phyloP scores from a whole-genome alignment of 2,113 vertebrate genomes.

The Alaudala cheleensis region DNA sequence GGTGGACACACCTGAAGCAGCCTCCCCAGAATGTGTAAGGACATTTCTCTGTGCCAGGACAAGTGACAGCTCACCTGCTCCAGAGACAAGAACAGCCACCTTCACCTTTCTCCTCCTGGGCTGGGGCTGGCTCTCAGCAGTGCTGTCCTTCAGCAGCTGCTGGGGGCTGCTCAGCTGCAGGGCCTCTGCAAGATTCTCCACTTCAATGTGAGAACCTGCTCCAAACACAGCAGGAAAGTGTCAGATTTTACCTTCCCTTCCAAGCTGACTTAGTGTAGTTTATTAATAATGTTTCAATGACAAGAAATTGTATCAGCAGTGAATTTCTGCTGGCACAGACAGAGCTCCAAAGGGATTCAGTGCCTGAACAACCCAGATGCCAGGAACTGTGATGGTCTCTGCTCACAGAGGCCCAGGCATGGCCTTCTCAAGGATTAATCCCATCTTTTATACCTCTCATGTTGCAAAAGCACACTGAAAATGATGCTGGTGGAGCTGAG shows the following conservation, averaged over 20 bases:
- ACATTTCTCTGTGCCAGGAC: background rate
- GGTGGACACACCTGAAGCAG: background rate
- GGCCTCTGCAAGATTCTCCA: slow-evolving; percentile 58
- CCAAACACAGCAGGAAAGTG: background rate
- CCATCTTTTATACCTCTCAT: background rate
- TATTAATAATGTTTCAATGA: background rate
- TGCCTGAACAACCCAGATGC: background rate
- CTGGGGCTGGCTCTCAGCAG: background rate
- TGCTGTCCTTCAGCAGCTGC: background rate
- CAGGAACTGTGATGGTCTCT: background rate
- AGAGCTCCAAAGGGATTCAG: background rate
- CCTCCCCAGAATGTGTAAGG: background rate
- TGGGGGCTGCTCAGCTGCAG: slow-evolving; percentile 46
- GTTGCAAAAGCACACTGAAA: background rate
- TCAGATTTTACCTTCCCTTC: background rate
- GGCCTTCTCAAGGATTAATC: background rate
- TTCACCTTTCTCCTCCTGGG: slow-evolving; percentile 67
- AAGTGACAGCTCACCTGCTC: slow-evolving; percentile 75
- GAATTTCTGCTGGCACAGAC: background rate
- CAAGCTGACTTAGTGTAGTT: background rate
- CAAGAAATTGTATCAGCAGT: background rate
- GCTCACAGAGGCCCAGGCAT: background rate
- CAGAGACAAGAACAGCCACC: slow-evolving; percentile 87
- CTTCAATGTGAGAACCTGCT: slow-evolving; percentile 27
- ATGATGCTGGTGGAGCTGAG: background rate